These are phyloP conservation scores for Notospermus geniculatus DNA, from an alignment of 1,140 invertebrate species.

Conservation along the genomic window DNA sequence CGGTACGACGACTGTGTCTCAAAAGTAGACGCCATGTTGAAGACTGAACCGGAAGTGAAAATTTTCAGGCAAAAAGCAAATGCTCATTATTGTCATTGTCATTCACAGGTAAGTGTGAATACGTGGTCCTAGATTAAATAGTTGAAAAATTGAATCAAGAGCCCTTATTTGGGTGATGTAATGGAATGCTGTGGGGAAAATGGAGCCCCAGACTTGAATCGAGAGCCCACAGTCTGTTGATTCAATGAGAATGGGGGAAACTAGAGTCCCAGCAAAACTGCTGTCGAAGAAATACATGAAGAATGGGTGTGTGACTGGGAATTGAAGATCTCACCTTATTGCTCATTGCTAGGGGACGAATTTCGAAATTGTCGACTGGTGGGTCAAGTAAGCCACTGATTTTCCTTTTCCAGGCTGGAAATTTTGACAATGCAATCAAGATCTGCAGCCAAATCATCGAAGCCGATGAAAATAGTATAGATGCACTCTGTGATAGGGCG, in stretches of 20 bases:
- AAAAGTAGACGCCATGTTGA: slow-evolving; percentile 67
- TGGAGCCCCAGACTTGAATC: no score
- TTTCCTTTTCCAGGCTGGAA: slow-evolving; percentile 59
- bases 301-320: no score
- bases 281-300: no score
- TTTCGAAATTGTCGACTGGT: no score
- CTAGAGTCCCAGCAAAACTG: no score
- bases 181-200: no score
- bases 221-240: no score
- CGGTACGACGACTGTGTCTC: slow-evolving; percentile 75
- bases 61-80: slow-evolving; percentile 40
- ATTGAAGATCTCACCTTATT: no score
- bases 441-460: slow-evolving; percentile 79
- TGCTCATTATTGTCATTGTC: slow-evolving; percentile 47
- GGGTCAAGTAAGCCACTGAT: no score
- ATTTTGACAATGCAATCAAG: slow-evolving; percentile 65
- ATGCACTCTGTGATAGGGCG: slow-evolving; percentile 83
- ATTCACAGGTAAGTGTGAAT: slow-evolving; percentile 40
- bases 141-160: no score
- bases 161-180: no score
- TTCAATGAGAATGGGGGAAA: no score
- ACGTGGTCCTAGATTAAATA: not conserved
- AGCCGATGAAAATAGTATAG: slow-evolving; percentile 66
- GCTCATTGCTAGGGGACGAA: not conserved
- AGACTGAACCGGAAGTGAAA: slow-evolving; percentile 62